Conservation (phyloP, 2,113 vertebrate species). For the Nyctereutes procyonoides region DNA sequence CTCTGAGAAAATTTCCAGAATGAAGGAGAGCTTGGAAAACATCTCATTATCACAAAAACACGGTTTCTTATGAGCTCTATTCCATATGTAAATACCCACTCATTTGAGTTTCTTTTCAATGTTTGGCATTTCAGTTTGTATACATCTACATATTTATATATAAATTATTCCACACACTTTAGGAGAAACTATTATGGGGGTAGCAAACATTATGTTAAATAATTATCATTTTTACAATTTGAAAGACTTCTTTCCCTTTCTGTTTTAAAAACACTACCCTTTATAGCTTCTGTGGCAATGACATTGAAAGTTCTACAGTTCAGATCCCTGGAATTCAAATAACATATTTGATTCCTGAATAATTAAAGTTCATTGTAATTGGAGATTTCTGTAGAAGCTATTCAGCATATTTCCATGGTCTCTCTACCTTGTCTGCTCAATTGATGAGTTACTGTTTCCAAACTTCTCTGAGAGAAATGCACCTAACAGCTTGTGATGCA, state of each 20-base stretch:
- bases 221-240: conserved; percentile 72
- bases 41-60: conserved; percentile 80
- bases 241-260: background rate
- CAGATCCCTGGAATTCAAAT: background rate
- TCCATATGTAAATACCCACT: conserved; percentile 66
- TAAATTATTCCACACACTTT: conserved; percentile 71
- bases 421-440: conserved; percentile 60
- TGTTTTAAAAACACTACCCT: conserved; percentile 40
- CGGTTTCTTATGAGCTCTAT: conserved; percentile 59
- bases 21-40: conserved; percentile 69
- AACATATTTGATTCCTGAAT: conserved; percentile 58
- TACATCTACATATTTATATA: conserved; percentile 77
- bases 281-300: conserved; percentile 20
- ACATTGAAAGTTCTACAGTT: conserved; percentile 51
- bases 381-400: conserved; percentile 69
- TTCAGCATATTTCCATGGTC: conserved; percentile 41
- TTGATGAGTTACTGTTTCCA: conserved; percentile 45
- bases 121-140: conserved; percentile 69
- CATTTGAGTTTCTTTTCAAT: conserved; percentile 70
- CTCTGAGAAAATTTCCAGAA: conserved; percentile 63
- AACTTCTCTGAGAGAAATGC: conserved; percentile 62
- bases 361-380: conserved; percentile 71
- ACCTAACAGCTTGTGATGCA: conserved; percentile 48
- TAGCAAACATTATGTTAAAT: conserved; percentile 78
- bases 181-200: conserved; percentile 74